phyloP scores from a whole-genome alignment of 2,113 vertebrate genomes.

The Numida meleagris region DNA sequence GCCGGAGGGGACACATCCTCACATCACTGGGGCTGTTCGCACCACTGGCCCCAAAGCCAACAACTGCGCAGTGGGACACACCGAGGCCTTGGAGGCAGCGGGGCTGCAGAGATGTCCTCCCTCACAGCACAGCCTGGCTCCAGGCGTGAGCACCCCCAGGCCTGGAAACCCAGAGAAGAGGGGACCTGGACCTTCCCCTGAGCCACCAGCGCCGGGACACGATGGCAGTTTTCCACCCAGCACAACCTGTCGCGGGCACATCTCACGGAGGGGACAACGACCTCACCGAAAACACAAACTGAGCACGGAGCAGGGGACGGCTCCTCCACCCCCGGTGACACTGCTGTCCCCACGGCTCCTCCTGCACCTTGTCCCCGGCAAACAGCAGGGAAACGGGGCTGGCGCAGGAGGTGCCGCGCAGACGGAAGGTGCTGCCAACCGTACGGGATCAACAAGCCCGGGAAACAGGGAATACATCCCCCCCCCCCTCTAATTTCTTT shows the following conservation, averaged over 20 bases:
- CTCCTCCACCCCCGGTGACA: neutral
- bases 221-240: rapidly evolving
- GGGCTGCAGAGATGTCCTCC: neutral
- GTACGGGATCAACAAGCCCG: neutral
- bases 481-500: neutral
- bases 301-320: rapidly evolving
- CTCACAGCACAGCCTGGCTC: neutral
- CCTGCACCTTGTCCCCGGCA: neutral
- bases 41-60: neutral
- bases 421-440: neutral
- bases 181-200: rapidly evolving
- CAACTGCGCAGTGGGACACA: neutral
- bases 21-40: rapidly evolving
- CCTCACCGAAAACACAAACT: neutral
- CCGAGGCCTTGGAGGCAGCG: neutral
- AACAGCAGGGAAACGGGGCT: neutral
- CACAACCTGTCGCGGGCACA: rapidly evolving
- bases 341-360: rapidly evolving
- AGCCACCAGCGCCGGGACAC: neutral
- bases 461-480: neutral
- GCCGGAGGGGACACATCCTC: neutral
- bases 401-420: neutral
- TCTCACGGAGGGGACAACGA: neutral
- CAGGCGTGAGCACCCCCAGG: rapidly evolving
- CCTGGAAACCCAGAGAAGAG: neutral